Conservation (phyloP, 2,113 vertebrate genomes). For the Ophthalmolycus amberensis region DNA sequence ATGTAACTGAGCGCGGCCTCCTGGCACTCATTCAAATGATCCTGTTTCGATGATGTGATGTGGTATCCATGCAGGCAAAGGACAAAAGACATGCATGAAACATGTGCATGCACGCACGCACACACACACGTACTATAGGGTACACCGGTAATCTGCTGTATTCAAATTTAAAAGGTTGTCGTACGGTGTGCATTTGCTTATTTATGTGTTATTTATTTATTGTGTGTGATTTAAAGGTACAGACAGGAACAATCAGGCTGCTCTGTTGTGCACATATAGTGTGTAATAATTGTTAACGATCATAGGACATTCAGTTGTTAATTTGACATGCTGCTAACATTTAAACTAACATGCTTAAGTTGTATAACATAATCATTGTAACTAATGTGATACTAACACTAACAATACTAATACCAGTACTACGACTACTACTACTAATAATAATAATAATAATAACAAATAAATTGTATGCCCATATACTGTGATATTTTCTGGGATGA, state of each 20-base stretch:
- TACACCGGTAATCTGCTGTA: background rate
- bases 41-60: slow-evolving; percentile 49
- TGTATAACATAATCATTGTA: background rate
- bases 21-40: slow-evolving; percentile 54
- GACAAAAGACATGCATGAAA: slow-evolving; percentile 28
- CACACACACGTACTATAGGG: background rate
- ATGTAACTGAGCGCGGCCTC: slow-evolving; percentile 32
- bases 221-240: background rate
- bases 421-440: no score
- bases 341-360: background rate
- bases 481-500: no score
- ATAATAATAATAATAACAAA: background rate
- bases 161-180: background rate
- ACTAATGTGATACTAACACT: background rate
- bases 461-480: no score
- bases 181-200: no score
- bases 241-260: background rate
- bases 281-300: background rate
- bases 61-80: slow-evolving; percentile 21
- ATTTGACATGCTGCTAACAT: background rate
- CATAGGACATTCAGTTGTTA: background rate
- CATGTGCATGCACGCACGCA: slow-evolving; percentile 6
- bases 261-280: background rate
- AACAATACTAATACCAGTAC: background rate
- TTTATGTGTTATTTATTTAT: background rate